Evolutionary conservation across 2,888 invertebrate genomes (phyloP).

Genomic region (Biston betularia): DNA sequence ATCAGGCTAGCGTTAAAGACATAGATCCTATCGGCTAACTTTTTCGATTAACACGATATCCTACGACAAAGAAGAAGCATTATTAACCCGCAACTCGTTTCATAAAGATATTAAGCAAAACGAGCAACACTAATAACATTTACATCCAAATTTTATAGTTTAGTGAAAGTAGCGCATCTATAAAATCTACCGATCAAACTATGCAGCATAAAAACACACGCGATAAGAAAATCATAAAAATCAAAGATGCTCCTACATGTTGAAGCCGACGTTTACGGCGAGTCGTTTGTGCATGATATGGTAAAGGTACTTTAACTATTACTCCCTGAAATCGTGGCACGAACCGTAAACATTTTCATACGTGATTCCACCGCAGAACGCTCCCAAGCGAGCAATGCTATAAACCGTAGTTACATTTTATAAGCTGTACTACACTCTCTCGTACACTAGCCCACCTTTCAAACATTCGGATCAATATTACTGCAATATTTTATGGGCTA

Average conservation of each 20-base stretch:
- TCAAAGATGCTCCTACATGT: slow-evolving; percentile 36
- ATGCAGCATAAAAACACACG: slow-evolving; percentile 25
- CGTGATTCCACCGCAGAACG: slow-evolving; percentile 58
- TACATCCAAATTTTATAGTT: slow-evolving; percentile 12
- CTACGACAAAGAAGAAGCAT: slow-evolving; percentile 13
- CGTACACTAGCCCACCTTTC: slow-evolving; percentile 47
- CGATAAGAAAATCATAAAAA: slow-evolving; percentile 41
- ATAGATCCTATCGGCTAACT: slow-evolving; percentile 30
- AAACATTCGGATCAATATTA: slow-evolving; percentile 49
- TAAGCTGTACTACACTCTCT: slow-evolving; percentile 52
- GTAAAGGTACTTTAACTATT: slow-evolving; percentile 57
- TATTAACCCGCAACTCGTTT: slow-evolving; percentile 6
- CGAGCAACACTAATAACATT: slow-evolving; percentile 4
- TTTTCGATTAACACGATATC: slow-evolving; percentile 41
- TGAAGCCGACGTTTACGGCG: slow-evolving; percentile 37
- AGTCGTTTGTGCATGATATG: slow-evolving; percentile 50
- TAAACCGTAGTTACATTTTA: slow-evolving; percentile 63
- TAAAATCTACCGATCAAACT: slow-evolving; percentile 30
- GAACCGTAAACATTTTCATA: slow-evolving; percentile 64
- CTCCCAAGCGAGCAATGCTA: slow-evolving; percentile 60
- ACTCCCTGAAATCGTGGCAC: slow-evolving; percentile 55
- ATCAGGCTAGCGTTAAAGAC: slow-evolving; percentile 44
- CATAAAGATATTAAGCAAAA: slow-evolving; percentile 8
- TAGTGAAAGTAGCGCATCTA: slow-evolving; percentile 13
- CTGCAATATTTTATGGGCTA: slow-evolving; percentile 42